Base-by-base conservation (phyloP, 2,113 vertebrate species). In the Eudyptes chrysolophus region DNA sequence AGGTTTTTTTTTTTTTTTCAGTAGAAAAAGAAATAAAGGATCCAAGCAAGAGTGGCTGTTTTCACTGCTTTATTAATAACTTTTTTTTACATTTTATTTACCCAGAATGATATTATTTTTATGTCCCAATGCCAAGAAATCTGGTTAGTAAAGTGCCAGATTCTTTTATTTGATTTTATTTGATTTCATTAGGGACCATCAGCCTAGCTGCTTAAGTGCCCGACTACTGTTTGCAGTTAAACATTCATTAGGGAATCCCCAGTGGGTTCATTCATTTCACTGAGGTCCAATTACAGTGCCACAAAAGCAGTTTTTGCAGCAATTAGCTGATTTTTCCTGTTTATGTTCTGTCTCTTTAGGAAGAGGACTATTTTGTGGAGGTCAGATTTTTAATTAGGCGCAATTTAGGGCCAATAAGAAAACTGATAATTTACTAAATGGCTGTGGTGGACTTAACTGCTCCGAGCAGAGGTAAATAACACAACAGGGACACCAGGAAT, bases 301-400 rank as follows among this genome's bases (percentile, higher is more conserved):
- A 98, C 98, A 98, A 99, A 98, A 98, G 98, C 97, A 98, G 98
- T 98, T 98, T 99, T 98, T 98, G 98, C 97, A 98, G 99, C 99
- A 99, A 99, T 99, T 99, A 99, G 99, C 98, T 98, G 98, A 99
- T 99, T 99, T 98, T 99, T 99, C 99, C 99, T 99, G 99, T 99
- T 99, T 99, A 99, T 98, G 98, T 99, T 99, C 98, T 98, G 97
- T 99, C 98, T 99, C 98, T 98, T 98, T 98, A 99, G 98, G 98
- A 99, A 98, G 98, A 98, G 97, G 98, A 98, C 99, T 98, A 98
- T 97, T 98, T 98, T 95, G 96, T 96, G 93, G 98, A 98, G 99
- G 99, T 99, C 99, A 99, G 97, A 96, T 97, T 99, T 99, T 99
- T 99, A 99, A 99, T 99, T 99, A 99, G 99, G 97, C 89, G 90